Evolutionary conservation across 1,140 invertebrate genomes (phyloP).

Genomic region (Drosophila mayri): DNA sequence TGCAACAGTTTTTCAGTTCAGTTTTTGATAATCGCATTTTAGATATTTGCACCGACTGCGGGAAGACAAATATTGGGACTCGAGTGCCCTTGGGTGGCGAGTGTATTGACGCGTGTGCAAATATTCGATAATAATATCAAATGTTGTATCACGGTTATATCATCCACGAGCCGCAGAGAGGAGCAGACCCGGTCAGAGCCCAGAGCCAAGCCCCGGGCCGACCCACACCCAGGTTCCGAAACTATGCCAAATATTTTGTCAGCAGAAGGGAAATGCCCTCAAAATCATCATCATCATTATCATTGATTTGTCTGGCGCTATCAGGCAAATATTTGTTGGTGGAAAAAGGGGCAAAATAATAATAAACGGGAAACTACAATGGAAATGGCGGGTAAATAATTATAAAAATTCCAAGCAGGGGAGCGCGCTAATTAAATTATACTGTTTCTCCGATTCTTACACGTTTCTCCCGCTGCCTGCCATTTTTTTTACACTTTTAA

Average conservation of each 20-base stretch:
- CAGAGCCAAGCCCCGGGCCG: constrained; percentile 15
- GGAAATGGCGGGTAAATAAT: constrained; percentile 74
- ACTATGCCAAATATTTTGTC: constrained; percentile 80
- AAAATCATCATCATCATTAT: constrained; percentile 24
- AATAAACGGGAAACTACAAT: constrained; percentile 25
- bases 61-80: constrained; percentile 47
- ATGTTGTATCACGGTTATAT: constrained; percentile 59
- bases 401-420: constrained; percentile 66
- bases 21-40: constrained; percentile 32
- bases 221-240: constrained; percentile 25
- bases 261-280: constrained; percentile 51
- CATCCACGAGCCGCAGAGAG: constrained; percentile 31
- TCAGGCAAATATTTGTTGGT: constrained; percentile 58
- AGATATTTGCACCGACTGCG: constrained; percentile 35
- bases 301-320: constrained; percentile 39
- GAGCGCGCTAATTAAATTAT: constrained; percentile 83
- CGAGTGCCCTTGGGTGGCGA: constrained; percentile 37
- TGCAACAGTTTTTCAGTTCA: constrained; percentile 23
- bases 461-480: constrained; percentile 23
- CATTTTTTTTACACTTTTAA: constrained; percentile 54
- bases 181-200: constrained; percentile 19
- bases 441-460: constrained; percentile 59
- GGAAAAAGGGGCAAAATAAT: constrained; percentile 21
- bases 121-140: constrained; percentile 60
- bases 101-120: constrained; percentile 49